Evolutionary conservation across 2,888 invertebrate genomes (phyloP), one percentile per base, ranked within the genome.

Genomic region (Julus scandinavius): DNA sequence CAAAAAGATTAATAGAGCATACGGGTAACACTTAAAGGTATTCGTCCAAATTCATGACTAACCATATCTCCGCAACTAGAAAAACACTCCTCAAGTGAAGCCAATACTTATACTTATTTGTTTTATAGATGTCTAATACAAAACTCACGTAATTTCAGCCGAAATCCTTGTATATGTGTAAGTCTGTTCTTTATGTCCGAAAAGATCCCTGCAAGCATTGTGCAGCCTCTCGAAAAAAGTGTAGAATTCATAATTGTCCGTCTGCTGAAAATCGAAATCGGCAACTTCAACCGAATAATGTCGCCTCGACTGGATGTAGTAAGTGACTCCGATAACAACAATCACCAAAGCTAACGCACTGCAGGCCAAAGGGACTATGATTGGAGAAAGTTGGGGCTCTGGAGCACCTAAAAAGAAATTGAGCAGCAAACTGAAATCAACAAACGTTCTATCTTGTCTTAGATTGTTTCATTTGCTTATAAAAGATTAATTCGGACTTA

Each of bases 311-410:
- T 97, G 97, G 88, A 96, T 93, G 91, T 97, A 97, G 92, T 96
- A 97, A 0, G 97, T 96, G 15, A 97, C 95, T 15, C 97, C 97
- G 92, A 97, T 97, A 72, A 97, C 95, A 83, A 97, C 95, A 87
- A 97, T 92, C 72, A 96, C 96, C 17, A 97, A 95, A 2, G 97
- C 97, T 20, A 96, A 94, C 88, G 97, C 93, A 89, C 96, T 95
- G 92, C 96, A 97, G 50, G 95, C 94, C 38, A 97, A 96, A 2
- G 97, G 97, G 72, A 97, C 96, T 88, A 97, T 95, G 58, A 98
- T 96, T 4, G 97, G 96, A 0, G 97, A 97, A 87, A 97, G 93
- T 92, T 97, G 97, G 0, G 96, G 95, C 91, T 96, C 89, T 40
- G 89, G 88, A 15, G 80, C 85, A 20, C 29, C 89, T 89, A 29